Conservation (phyloP, 1,140 invertebrate species). For the Plutomurus gul region DNA sequence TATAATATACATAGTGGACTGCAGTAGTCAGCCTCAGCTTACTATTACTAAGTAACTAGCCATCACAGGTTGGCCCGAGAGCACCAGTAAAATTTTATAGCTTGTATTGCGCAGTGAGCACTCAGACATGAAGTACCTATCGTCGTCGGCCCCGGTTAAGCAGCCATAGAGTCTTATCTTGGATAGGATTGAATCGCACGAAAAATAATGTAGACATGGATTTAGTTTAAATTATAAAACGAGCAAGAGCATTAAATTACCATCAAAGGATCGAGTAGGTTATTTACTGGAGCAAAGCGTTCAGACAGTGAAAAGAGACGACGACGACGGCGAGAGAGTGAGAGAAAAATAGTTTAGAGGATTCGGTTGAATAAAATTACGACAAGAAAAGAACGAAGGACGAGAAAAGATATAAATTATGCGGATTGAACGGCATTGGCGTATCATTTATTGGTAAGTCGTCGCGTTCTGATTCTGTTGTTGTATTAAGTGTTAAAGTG, state of each 20-base stretch:
- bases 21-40: too few relatives aligned
- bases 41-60: too few relatives aligned
- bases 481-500: slow-evolving; percentile 20
- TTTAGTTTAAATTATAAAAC: slow-evolving; percentile 1
- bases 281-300: not conserved
- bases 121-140: too few relatives aligned
- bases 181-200: not conserved
- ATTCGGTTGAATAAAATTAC: slow-evolving; percentile 1
- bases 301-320: not conserved
- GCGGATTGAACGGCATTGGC: slow-evolving; percentile 11
- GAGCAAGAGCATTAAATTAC: slow-evolving; percentile 9
- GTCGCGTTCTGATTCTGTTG: slow-evolving; percentile 8
- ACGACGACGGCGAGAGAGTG: too few relatives aligned
- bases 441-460: slow-evolving; percentile 16
- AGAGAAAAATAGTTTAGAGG: not conserved
- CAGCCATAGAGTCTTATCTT: slow-evolving; percentile 1
- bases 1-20: too few relatives aligned
- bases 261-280: not conserved
- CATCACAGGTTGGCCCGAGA: too few relatives aligned
- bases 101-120: too few relatives aligned
- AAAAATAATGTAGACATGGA: slow-evolving; percentile 3
- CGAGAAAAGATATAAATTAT: slow-evolving; percentile 28
- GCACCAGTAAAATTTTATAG: too few relatives aligned
- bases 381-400: slow-evolving; percentile 17
- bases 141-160: too few relatives aligned